phyloP scores from a whole-genome alignment of 2,797 vertebrate genomes.

The Phataginus tetradactyla region DNA sequence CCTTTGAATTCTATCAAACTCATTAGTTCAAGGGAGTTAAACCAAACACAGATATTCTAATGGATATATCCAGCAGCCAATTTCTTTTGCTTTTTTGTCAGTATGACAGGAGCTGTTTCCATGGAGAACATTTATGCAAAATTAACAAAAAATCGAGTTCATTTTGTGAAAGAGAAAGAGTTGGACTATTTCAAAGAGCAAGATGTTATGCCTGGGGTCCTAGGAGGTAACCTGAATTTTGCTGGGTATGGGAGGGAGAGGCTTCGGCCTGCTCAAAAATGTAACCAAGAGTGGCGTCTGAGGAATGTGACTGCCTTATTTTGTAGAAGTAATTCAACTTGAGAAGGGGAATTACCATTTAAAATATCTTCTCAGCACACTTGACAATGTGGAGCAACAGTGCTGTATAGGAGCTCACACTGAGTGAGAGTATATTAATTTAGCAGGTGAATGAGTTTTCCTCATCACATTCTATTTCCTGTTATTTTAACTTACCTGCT shows the following conservation, averaged over 20 bases:
- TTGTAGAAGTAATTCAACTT: slow-evolving; percentile 37
- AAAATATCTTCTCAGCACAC: slow-evolving; percentile 41
- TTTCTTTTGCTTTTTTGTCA: slow-evolving; percentile 55
- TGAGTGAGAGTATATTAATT: background rate
- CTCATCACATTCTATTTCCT: slow-evolving; percentile 36
- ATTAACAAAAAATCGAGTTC: slow-evolving; percentile 44
- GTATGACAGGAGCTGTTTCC: slow-evolving; percentile 54
- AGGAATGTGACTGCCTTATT: slow-evolving; percentile 23
- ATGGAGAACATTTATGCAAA: slow-evolving; percentile 52
- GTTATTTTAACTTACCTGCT: slow-evolving; percentile 39
- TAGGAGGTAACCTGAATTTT: background rate
- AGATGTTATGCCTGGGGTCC: background rate
- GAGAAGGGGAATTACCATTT: slow-evolving; percentile 4
- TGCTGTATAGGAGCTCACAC: background rate
- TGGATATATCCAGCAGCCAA: background rate
- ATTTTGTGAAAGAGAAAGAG: slow-evolving; percentile 32
- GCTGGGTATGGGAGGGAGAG: background rate
- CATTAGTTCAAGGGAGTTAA: background rate
- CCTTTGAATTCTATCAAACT: background rate
- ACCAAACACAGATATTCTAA: background rate
- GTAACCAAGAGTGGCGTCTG: background rate
- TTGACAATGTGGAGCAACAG: slow-evolving; percentile 24
- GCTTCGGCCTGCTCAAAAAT: background rate
- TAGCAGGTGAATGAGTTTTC: slow-evolving; percentile 48
- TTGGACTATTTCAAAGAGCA: background rate